Evolutionary conservation across 1,140 invertebrate genomes (phyloP), one percentile per base, ranked within the genome.

Genomic region (Drosophila tristis): DNA sequence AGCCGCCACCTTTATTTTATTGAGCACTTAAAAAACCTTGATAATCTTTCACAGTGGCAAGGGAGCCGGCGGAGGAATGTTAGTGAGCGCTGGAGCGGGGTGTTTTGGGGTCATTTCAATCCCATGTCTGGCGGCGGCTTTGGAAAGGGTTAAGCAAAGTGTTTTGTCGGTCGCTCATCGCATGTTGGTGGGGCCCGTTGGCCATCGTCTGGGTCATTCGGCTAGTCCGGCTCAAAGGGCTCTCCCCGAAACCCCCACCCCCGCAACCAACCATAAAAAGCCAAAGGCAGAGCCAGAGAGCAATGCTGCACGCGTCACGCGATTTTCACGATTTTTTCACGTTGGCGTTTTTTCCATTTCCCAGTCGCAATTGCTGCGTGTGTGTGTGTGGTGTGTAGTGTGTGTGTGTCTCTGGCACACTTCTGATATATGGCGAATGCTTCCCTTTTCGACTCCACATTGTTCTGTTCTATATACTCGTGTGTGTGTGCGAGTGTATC

Each of bases 141-240:
- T 68, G 44, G 25, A 68, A 39, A 25, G 51, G 43, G 66, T 68
- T 70, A 68, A 76, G 63, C 56, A 75, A 76, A 75, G 72, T 68
- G 72, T 76, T 76, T 75, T 76, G 72, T 62, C 73, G 63, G 56
- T 65, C 51, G 57, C 47, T 61, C 49, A 57, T 60, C 57, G 74
- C 63, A 67, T 67, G 70, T 68, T 76, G 63, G 31, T 76, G 63
- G 31, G 8, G 31, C 8, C 62, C 35, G 53, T 20, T 65, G 54
- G 62, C 44, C 51, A 67, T 61, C 63, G 74, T 57, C 56, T 75
- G 57, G 72, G 74, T 76, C 72, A 75, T 50, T 68, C 64, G 72
- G 66, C 63, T 61, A 55, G 53, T 43, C 61, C 42, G 29, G 51
- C 62, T 74, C 48, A 50, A 74, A 47, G 42, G 31, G 31, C 2